Base-by-base conservation (phyloP, 2,888 invertebrate species). In the Cerastis rubricosa region DNA sequence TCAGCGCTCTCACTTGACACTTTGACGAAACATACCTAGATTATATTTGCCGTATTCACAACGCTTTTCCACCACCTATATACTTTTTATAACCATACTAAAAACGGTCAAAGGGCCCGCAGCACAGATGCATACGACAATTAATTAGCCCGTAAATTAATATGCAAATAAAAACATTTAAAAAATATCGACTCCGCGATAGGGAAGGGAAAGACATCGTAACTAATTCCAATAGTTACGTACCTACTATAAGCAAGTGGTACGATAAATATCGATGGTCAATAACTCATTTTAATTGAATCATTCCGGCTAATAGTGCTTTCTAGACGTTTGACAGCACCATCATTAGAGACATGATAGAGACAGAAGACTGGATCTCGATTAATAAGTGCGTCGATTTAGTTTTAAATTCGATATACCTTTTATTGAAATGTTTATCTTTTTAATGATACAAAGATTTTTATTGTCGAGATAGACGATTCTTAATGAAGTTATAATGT, bases 271-370 rank as follows among this genome's bases (percentile, higher is more conserved):
- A 92, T 93, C 92, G 91, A 91, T 92, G 88, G 89, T 91, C 94
- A 91, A 94, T 94, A 94, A 94, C 90, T 95, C 94, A 95, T 94
- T 94, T 94, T 95, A 95, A 96, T 96, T 95, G 95, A 96, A 95
- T 94, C 94, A 94, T 95, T 95, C 92, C 81, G 83, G 88, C 91
- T 94, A 93, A 94, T 94, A 94, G 93, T 93, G 92, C 93, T 94
- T 93, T 94, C 93, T 93, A 91, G 92, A 94, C 92, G 88, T 93
- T 94, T 94, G 96, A 95, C 96, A 95, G 95, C 89, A 81, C 85
- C 85, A 91, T 94, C 94, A 94, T 95, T 95, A 95, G 93, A 90
- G 90, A 91, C 89, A 86, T 81, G 92, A 93, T 92, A 90, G 91
- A 91, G 92, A 91, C 91, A 88, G 90, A 89, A 89, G 91, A 93